These are phyloP conservation scores for Drosophila kambysellisi DNA, from an alignment of 2,888 invertebrate species.

Conservation along the genomic window DNA sequence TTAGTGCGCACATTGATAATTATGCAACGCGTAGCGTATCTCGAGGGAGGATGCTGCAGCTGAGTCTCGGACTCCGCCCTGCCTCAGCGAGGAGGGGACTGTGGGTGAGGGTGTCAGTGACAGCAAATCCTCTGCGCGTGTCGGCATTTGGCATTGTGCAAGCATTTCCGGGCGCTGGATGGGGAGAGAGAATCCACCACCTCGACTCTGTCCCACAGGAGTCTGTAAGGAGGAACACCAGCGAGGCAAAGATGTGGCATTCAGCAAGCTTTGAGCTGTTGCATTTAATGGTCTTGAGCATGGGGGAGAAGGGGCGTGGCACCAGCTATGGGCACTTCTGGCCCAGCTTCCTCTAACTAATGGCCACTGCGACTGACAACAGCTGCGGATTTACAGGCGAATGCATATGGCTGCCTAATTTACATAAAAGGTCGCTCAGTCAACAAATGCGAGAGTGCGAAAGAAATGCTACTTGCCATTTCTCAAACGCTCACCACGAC, in stretches of 20 bases:
- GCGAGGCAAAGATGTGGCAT: constrained; percentile 21
- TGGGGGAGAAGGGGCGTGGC: constrained; percentile 3
- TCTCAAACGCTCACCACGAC: constrained; percentile 34
- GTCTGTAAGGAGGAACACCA: constrained; percentile 28
- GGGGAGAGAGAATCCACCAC: constrained; percentile 25
- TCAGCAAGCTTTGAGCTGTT: constrained; percentile 64
- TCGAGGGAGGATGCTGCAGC: constrained; percentile 31
- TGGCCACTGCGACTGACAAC: constrained; percentile 79
- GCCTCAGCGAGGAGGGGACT: background rate
- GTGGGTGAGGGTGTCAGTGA: constrained; percentile 43
- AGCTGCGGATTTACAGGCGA: constrained; percentile 76
- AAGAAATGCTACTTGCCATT: constrained; percentile 48
- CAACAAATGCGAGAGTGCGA: constrained; percentile 39
- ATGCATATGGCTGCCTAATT: constrained; percentile 70
- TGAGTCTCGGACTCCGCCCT: constrained; percentile 19
- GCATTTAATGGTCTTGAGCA: constrained; percentile 68
- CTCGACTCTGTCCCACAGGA: constrained; percentile 25
- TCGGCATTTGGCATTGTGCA: constrained; percentile 79
- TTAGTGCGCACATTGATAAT: constrained; percentile 73
- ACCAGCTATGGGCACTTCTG: constrained; percentile 51
- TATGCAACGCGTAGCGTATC: constrained; percentile 58
- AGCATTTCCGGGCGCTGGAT: constrained; percentile 58
- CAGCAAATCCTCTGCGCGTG: constrained; percentile 76
- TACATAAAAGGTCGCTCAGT: constrained; percentile 75
- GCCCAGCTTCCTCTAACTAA: constrained; percentile 64